A percentile compares a stretch with the other conserved stretches of the same genome.
These are phyloP conservation scores for Saccostrea echinata DNA, from an alignment of 1,140 invertebrate genomes.

Conservation along the genomic window DNA sequence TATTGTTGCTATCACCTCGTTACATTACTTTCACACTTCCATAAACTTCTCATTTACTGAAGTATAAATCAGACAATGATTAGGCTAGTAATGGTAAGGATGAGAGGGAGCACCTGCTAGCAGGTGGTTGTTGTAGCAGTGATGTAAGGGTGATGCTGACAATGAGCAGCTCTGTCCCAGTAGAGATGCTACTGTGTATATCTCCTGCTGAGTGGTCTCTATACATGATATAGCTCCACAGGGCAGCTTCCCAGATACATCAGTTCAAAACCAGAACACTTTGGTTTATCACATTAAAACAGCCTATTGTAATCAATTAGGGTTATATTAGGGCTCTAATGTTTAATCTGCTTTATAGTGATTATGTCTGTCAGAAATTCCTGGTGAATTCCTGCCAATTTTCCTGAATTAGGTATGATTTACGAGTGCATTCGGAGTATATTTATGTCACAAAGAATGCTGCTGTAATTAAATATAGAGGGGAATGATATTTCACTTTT, in stretches of 20 bases:
- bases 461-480: not conserved
- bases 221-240: not conserved
- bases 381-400: not conserved
- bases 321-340: not conserved
- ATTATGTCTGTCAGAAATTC: conserved; percentile 2
- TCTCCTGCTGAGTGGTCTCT: not conserved
- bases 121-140: not conserved
- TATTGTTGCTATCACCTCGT: not conserved
- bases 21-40: not conserved
- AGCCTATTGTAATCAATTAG: conserved; percentile 6
- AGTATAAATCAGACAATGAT: not conserved
- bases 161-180: not conserved
- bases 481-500: conserved; percentile 31
- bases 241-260: not conserved
- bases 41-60: not conserved
- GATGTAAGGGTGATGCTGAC: not conserved
- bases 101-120: not conserved
- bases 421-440: not conserved
- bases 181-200: not conserved
- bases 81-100: not conserved
- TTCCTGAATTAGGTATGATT: conserved; percentile 22
- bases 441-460: not conserved
- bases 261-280: not conserved
- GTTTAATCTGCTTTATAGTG: conserved; percentile 3
- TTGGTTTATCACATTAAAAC: conserved; percentile 14